These are phyloP conservation scores for Hoplodrina blanda DNA, from an alignment of 2,888 invertebrate species.

Conservation along the genomic window DNA sequence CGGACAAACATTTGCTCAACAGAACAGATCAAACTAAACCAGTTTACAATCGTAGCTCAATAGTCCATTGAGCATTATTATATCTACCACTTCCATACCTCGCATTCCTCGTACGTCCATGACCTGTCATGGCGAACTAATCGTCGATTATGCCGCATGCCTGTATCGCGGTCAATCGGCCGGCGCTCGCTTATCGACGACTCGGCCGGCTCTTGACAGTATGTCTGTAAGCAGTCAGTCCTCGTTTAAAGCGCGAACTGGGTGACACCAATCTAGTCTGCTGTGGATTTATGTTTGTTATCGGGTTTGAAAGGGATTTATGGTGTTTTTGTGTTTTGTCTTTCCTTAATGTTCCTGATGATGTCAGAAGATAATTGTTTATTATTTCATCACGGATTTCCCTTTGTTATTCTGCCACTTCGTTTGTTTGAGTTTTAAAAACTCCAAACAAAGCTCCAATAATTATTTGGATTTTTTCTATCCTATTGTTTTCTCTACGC, in stretches of 20 bases:
- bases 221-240: constrained; percentile 42
- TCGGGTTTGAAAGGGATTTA: constrained; percentile 32
- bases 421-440: background rate
- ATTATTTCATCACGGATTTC: background rate
- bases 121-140: constrained; percentile 57
- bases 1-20: constrained; percentile 28
- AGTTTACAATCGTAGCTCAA: constrained; percentile 48
- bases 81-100: constrained; percentile 38
- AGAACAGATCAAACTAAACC: constrained; percentile 44
- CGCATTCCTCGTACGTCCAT: constrained; percentile 55
- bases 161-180: constrained; percentile 56
- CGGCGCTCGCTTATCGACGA: constrained; percentile 57
- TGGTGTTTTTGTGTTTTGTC: constrained; percentile 1
- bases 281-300: constrained; percentile 36
- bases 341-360: background rate
- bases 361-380: background rate
- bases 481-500: background rate
- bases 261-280: constrained; percentile 54
- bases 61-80: constrained; percentile 39
- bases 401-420: background rate
- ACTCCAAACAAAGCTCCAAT: background rate
- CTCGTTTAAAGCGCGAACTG: constrained; percentile 51
- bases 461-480: background rate
- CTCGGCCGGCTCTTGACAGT: constrained; percentile 56
- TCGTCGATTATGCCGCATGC: constrained; percentile 38